Evolutionary conservation across 1,140 invertebrate species (phyloP).

Genomic region (Hyphantria cunea): DNA sequence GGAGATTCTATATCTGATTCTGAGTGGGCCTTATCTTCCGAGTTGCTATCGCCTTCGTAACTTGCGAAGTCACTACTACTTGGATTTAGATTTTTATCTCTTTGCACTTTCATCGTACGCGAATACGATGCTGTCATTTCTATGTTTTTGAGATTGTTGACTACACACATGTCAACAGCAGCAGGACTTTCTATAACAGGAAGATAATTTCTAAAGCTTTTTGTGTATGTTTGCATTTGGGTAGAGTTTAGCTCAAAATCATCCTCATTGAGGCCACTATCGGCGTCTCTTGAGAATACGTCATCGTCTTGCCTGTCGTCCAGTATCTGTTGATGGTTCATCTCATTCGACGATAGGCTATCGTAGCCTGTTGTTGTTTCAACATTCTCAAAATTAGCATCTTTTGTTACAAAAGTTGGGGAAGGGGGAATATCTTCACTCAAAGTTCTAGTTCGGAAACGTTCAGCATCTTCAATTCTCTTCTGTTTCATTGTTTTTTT

Average conservation of each 20-base stretch:
- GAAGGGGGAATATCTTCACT: conserved; percentile 79
- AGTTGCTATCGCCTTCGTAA: conserved; percentile 81
- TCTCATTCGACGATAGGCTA: conserved; percentile 69
- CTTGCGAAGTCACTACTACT: conserved; percentile 68
- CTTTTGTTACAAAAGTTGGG: conserved; percentile 71
- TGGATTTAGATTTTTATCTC: conserved; percentile 55
- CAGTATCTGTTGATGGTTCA: conserved; percentile 62
- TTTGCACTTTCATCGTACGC: conserved; percentile 42
- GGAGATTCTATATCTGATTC: conserved; percentile 70
- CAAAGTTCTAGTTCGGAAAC: conserved; percentile 85
- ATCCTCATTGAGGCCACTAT: conserved; percentile 85
- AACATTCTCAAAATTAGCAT: conserved; percentile 70
- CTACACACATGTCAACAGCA: conserved; percentile 73
- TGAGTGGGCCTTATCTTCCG: conserved; percentile 74
- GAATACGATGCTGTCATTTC: conserved; percentile 79
- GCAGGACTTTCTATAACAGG: conserved; percentile 75
- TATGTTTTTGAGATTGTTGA: conserved; percentile 78
- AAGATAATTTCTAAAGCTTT: conserved; percentile 73
- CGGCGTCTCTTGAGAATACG: conserved; percentile 54
- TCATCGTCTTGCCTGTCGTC: conserved; percentile 61
- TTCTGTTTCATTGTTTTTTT: conserved; percentile 82
- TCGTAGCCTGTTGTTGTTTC: conserved; percentile 76
- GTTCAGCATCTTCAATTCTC: conserved; percentile 83
- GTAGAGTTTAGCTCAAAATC: conserved; percentile 80
- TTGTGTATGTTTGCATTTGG: conserved; percentile 73